A percentile compares a stretch with the other conserved stretches of the same genome.
These are phyloP conservation scores for Coelopa pilipes DNA, from an alignment of 2,888 invertebrate genomes.

Conservation along the genomic window DNA sequence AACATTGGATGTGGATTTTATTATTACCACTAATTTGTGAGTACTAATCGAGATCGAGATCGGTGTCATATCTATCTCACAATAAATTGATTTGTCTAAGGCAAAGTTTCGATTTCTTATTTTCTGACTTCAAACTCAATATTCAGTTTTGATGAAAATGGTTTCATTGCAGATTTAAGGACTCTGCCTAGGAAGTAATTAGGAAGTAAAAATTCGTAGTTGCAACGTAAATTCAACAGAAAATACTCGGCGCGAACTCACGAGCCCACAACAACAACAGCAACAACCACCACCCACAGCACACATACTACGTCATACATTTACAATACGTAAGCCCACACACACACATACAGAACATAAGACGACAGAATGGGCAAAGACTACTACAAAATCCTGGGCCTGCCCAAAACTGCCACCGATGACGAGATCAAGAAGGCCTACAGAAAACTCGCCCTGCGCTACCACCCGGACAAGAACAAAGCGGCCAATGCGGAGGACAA, in stretches of 20 bases:
- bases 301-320: background rate
- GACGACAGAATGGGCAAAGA: constrained; percentile 89
- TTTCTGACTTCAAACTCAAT: background rate
- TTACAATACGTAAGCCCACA: background rate
- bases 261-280: no score
- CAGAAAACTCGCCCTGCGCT: constrained; percentile 94
- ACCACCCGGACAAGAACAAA: constrained; percentile 99
- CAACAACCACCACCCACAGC: no score
- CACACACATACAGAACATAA: constrained; percentile 25
- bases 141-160: background rate
- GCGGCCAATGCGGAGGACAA: constrained; percentile 93
- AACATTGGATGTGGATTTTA: constrained; percentile 28
- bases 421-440: constrained; percentile 99
- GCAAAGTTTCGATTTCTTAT: no score
- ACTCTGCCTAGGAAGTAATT: background rate
- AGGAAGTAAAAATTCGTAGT: constrained; percentile 25
- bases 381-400: constrained; percentile 93
- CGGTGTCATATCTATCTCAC: no score
- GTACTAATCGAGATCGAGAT: constrained; percentile 1
- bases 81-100: no score
- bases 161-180: background rate
- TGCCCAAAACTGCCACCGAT: constrained; percentile 87
- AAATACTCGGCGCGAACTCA: constrained; percentile 1
- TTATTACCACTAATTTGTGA: constrained; percentile 35
- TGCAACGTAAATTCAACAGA: background rate